phyloP scores from a whole-genome alignment of 2,113 vertebrate species.

The Corythornis vintsioides region DNA sequence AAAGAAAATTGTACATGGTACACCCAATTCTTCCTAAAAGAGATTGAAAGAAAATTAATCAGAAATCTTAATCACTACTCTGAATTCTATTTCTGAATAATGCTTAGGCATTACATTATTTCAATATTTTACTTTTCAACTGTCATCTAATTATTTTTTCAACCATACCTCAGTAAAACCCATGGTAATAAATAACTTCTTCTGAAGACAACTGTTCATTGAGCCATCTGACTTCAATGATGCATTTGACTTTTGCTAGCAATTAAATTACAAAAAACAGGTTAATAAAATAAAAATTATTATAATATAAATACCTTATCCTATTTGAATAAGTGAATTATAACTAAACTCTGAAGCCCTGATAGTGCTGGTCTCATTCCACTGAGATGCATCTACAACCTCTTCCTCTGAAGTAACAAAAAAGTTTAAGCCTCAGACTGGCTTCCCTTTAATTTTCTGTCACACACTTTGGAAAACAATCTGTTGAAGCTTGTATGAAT shows the following conservation, averaged over 20 bases:
- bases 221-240: conserved; percentile 44
- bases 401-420: background rate
- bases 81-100: background rate
- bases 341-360: background rate
- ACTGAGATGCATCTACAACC: background rate
- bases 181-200: conserved; percentile 80
- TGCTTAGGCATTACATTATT: background rate
- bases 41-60: background rate
- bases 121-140: background rate
- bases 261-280: conserved; percentile 28
- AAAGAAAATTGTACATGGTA: background rate
- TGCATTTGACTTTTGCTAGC: conserved; percentile 6
- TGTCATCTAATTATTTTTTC: background rate
- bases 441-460: background rate
- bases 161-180: conserved; percentile 78
- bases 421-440: background rate
- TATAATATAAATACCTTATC: background rate
- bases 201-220: conserved; percentile 50
- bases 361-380: background rate
- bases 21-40: rapidly evolving
- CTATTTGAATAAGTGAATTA: background rate
- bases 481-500: background rate
- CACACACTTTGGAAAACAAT: background rate
- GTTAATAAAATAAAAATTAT: background rate
- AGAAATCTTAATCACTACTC: background rate